Conservation (phyloP, 2,888 invertebrate species). For the Microdon myrmicae region DNA sequence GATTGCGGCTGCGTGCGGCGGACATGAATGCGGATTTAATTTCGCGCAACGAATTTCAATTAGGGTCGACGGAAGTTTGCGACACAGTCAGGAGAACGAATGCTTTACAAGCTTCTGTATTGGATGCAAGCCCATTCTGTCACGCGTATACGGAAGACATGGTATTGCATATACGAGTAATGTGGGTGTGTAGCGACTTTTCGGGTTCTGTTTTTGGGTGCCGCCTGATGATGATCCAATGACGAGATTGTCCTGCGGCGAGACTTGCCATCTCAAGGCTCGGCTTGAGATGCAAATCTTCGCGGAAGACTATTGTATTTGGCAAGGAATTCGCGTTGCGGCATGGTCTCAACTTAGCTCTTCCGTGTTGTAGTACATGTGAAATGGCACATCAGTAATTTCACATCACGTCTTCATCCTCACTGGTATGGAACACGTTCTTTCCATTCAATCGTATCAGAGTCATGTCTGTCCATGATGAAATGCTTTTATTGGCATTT, state of each 20-base stretch:
- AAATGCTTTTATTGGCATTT: conserved; percentile 37
- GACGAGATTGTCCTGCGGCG: conserved; percentile 21
- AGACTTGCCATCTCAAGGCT: conserved; percentile 30
- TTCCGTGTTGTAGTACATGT: conserved; percentile 48
- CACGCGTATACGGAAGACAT: conserved; percentile 10
- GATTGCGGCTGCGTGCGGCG: conserved; percentile 6
- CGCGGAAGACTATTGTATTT: conserved; percentile 38
- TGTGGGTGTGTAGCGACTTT: conserved; percentile 43
- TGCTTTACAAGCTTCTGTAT: conserved; percentile 25
- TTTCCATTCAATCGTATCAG: conserved; percentile 15
- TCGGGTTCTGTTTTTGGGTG: conserved; percentile 36
- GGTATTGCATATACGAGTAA: conserved; percentile 16
- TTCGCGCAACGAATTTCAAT: conserved; percentile 50
- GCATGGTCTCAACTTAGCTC: too few species aligned
- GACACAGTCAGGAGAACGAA: conserved; percentile 19
- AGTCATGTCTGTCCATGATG: conserved; percentile 6
- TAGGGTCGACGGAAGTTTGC: conserved; percentile 46
- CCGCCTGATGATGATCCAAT: conserved; percentile 31
- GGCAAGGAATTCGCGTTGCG: conserved; percentile 19
- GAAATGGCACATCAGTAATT: conserved; percentile 42
- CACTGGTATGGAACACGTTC: conserved; percentile 23
- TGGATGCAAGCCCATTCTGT: conserved; percentile 7
- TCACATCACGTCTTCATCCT: conserved; percentile 47
- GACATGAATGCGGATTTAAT: conserved; percentile 38
- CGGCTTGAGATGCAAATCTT: conserved; percentile 36